Evolutionary conservation across 2,888 invertebrate genomes (phyloP).

Genomic region (Drosophila diplacantha): DNA sequence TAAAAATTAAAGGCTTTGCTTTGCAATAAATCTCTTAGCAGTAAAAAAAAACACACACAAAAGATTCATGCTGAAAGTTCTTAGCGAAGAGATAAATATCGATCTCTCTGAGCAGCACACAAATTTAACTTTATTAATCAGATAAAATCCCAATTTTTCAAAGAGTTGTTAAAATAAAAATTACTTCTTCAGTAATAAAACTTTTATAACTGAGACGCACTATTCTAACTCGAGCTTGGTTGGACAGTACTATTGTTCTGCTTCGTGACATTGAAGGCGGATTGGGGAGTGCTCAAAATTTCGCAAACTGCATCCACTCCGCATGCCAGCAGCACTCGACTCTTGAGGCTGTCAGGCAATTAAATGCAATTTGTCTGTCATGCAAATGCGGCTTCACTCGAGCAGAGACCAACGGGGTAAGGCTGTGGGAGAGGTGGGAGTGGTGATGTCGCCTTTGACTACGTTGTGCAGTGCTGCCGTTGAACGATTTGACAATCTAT

Average conservation of each 20-base stretch:
- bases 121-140: neutral
- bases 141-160: neutral
- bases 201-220: neutral
- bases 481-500: conserved; percentile 55
- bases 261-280: conserved; percentile 11
- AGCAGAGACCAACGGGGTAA: conserved; percentile 1
- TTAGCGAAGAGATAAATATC: neutral
- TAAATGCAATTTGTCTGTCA: conserved; percentile 57
- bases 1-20: neutral
- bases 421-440: conserved; percentile 1
- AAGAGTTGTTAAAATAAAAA: neutral
- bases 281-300: conserved; percentile 26
- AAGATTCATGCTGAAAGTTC: neutral
- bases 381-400: conserved; percentile 37
- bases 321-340: conserved; percentile 18
- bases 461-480: conserved; percentile 33
- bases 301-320: conserved; percentile 3
- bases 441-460: conserved; percentile 22
- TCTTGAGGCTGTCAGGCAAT: conserved; percentile 54
- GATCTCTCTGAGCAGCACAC: no score
- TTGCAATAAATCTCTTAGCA: neutral
- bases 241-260: conserved; percentile 14
- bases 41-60: neutral
- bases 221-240: conserved; percentile 11
- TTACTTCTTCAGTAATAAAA: neutral